Conservation (phyloP, 2,113 vertebrate genomes). For the Okapia johnstoni region DNA sequence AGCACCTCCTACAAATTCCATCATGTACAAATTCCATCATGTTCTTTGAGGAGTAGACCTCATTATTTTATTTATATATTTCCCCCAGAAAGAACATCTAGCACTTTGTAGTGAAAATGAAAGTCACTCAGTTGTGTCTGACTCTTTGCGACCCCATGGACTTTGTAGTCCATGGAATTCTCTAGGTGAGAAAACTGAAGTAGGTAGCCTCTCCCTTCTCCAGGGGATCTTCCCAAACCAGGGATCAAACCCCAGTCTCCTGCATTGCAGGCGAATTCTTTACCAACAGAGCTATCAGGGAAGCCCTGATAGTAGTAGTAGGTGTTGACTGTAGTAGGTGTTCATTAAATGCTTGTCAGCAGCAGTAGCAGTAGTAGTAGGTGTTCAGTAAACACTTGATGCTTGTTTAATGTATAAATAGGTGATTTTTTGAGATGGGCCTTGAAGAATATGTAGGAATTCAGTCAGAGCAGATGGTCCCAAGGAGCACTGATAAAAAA, state of each 20-base stretch:
- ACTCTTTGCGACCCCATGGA: too few relatives aligned
- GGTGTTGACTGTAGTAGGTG: not conserved
- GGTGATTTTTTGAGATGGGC: not conserved
- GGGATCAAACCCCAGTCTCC: not conserved
- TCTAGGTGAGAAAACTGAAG: too few relatives aligned
- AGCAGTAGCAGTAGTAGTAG: too few relatives aligned
- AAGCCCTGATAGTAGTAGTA: not conserved
- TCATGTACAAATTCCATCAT: not conserved
- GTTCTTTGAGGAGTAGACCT: not conserved
- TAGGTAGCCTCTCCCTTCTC: too few relatives aligned
- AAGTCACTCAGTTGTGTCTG: too few relatives aligned
- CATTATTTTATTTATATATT: not conserved
- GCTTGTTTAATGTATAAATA: not conserved
- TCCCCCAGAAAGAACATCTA: not conserved
- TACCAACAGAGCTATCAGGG: not conserved
- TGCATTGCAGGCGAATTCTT: not conserved
- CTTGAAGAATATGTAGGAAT: not conserved
- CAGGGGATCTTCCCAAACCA: not conserved
- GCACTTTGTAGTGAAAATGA: not conserved
- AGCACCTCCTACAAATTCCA: not conserved
- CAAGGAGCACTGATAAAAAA: not conserved
- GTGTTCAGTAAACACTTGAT: not conserved
- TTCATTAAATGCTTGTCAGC: too few relatives aligned
- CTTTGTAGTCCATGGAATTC: too few relatives aligned
- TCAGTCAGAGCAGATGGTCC: not conserved